Evolutionary conservation across 2,888 invertebrate species (phyloP), one percentile per base, ranked within the genome.

Genomic region (Drosophila pegasa): DNA sequence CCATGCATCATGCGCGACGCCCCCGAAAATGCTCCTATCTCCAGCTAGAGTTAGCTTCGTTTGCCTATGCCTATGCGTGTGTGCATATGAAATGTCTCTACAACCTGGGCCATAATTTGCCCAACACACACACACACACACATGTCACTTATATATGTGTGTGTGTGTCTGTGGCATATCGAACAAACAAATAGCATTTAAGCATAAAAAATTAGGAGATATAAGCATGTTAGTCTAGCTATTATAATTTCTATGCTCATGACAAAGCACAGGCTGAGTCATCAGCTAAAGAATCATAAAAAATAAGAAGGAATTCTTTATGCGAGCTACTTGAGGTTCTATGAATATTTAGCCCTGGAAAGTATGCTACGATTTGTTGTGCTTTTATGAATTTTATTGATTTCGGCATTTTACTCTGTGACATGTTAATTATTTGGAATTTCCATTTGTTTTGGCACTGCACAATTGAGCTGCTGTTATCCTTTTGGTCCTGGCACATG

Each of bases 141-240:
- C 27, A 38, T 41, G 57, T 22, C 47, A 45, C 33, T 25, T 18
- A 18, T 20, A 20, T 51, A 12, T 50, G 14, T 52, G 40, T 52
- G 55, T 29, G 9, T 38, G 16, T 48, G 41, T 68, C 58, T 45
- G 16, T 51, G 47, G 18, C 62, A 77, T 88, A 88, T 88, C 88
- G 88, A 88, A 88, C 88, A 88, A 88, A 88, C 88, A 88, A 88
- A 64, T 75, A 65, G 27, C 70, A 80, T 80, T 88, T 78, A 69
- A 69, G 69, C 76, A 85, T 68, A 72, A 71, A 70, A 71, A 61
- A 35, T n/a, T n/a, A n/a, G 25, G 2, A 14, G 16, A 50, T 38
- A 55, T 10, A 25, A 18, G 50, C 58, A 81, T 75, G 71, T 63
- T 60, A 68, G 67, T 78, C 65, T 60, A 63, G 62, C 64, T 80